phyloP scores from a whole-genome alignment of 1,140 invertebrate genomes.

The Drosophila albomicans region DNA sequence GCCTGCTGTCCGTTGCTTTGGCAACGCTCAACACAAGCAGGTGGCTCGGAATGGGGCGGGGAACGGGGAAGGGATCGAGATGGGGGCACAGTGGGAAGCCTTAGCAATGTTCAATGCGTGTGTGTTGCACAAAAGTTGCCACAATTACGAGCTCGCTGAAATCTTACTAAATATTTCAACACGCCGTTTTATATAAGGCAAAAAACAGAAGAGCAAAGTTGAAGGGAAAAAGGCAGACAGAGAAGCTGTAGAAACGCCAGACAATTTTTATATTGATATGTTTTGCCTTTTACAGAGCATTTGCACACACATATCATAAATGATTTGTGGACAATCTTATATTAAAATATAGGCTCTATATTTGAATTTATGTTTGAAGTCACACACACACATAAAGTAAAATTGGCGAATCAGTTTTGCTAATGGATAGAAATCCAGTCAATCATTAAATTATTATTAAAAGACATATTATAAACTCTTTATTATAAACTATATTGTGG shows the following conservation, averaged over 20 bases:
- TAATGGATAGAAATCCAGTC: too few species aligned
- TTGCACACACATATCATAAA: neutral
- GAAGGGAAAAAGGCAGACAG: neutral
- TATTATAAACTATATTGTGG: too few species aligned
- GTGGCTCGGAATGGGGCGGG: neutral
- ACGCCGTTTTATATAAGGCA: constrained; percentile 26
- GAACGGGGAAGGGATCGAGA: neutral
- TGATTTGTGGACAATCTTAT: neutral
- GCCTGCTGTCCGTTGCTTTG: constrained; percentile 40
- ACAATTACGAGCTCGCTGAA: constrained; percentile 67
- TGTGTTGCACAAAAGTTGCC: constrained; percentile 55
- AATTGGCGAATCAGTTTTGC: too few species aligned
- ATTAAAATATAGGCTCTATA: neutral
- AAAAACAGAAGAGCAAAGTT: constrained; percentile 9
- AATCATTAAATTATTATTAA: too few species aligned
- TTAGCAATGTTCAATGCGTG: constrained; percentile 36
- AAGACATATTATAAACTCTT: too few species aligned
- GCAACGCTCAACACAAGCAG: constrained; percentile 39
- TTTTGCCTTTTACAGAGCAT: neutral
- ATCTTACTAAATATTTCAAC: constrained; percentile 79
- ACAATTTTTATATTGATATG: constrained; percentile 46
- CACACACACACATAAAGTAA: too few species aligned
- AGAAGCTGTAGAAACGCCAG: constrained; percentile 45
- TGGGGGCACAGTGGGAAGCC: constrained; percentile 45
- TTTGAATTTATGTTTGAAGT: too few species aligned